Percentiles rank a stretch among this genome's conserved stretches.
Conservation (phyloP, 37 sponge, comb jelly and placozoan species). For the Aplysina aerophoba region DNA sequence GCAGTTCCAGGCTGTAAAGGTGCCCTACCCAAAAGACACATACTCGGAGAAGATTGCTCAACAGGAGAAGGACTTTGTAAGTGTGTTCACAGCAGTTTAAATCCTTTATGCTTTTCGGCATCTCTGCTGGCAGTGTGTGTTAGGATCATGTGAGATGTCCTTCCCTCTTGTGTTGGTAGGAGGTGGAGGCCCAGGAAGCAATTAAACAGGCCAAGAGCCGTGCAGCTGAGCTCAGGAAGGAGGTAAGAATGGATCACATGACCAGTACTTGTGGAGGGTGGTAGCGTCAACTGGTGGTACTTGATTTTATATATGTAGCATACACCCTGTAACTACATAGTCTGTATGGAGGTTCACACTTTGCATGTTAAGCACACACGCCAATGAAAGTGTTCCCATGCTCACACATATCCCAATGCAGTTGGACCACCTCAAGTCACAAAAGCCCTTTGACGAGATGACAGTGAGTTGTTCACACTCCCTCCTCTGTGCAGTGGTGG, state of each 20-base stretch:
- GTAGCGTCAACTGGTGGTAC: background rate
- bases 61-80: conserved; percentile 59
- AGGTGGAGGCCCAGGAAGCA: conserved; percentile 31
- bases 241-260: conserved; percentile 33
- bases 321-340: background rate
- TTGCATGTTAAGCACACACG: background rate
- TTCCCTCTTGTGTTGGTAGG: conserved; percentile 15
- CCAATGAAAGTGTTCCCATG: too few species aligned
- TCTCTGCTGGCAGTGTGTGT: too few species aligned
- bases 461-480: conserved; percentile 54
- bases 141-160: too few species aligned
- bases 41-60: conserved; percentile 50
- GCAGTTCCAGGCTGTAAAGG: conserved; percentile 56
- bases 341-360: background rate
- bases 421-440: conserved; percentile 59
- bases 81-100: background rate
- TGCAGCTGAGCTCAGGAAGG: conserved; percentile 25
- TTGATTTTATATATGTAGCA: background rate
- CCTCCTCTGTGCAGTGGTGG: background rate
- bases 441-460: conserved; percentile 89
- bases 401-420: background rate
- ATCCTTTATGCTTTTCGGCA: too few species aligned
- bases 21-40: conserved; percentile 83
- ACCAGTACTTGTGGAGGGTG: background rate
- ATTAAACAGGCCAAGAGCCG: conserved; percentile 52